Evolutionary conservation across 2,797 vertebrate genomes (phyloP).

Genomic region (Neostethus bicornis): DNA sequence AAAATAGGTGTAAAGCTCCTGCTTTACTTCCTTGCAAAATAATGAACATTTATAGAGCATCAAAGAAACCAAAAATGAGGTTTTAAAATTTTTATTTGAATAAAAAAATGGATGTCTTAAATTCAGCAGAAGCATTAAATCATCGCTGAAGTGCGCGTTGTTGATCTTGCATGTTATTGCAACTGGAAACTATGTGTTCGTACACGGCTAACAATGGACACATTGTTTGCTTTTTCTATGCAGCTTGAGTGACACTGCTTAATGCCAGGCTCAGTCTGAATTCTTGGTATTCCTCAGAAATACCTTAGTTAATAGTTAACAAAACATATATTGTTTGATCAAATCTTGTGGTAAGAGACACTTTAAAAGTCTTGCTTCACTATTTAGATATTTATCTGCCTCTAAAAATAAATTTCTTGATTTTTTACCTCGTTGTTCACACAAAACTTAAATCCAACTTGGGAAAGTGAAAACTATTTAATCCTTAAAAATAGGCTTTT

Average conservation of each 20-base stretch:
- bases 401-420: no score
- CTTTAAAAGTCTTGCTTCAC: background rate
- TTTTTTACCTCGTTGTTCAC: no score
- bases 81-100: no score
- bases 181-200: constrained; percentile 56
- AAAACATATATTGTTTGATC: background rate
- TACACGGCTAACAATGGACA: constrained; percentile 50
- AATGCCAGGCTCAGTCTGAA: constrained; percentile 28
- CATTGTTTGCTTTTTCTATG: constrained; percentile 48
- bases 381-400: background rate
- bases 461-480: background rate
- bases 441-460: no score
- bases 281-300: constrained; percentile 17
- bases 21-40: background rate
- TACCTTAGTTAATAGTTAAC: constrained; percentile 13
- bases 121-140: constrained; percentile 8
- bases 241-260: constrained; percentile 24
- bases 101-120: constrained; percentile 12
- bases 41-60: constrained; percentile 3
- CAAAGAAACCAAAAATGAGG: background rate
- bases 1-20: constrained; percentile 2
- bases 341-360: background rate
- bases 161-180: constrained; percentile 40
- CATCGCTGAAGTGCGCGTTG: constrained; percentile 9
- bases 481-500: no score